Evolutionary conservation across 2,888 invertebrate genomes (phyloP).

Genomic region (Liopterus haemorrhoidalis): DNA sequence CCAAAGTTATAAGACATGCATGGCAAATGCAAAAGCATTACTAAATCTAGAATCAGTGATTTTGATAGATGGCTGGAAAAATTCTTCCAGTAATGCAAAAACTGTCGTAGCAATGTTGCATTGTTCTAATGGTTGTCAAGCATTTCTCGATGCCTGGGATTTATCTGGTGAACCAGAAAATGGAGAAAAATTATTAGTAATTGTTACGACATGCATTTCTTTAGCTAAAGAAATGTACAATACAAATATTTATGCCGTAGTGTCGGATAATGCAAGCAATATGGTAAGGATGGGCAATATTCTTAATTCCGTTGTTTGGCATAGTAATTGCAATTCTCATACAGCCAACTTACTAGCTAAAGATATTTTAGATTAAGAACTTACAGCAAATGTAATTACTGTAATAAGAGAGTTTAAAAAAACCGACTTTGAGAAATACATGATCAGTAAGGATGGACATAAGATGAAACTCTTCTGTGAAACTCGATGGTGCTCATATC

Average conservation of each 20-base stretch:
- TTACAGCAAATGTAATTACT: slow-evolving; percentile 9
- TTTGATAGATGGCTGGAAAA: slow-evolving; percentile 27
- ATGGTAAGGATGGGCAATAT: slow-evolving; percentile 28
- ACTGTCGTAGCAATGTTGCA: slow-evolving; percentile 19
- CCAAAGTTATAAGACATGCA: background rate
- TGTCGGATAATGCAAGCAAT: slow-evolving; percentile 29
- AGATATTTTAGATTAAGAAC: slow-evolving; percentile 21
- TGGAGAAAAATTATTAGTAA: slow-evolving; percentile 18
- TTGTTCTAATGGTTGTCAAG: slow-evolving; percentile 10
- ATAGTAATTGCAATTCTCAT: slow-evolving; percentile 26
- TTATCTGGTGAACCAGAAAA: slow-evolving; percentile 23
- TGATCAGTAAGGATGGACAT: slow-evolving; percentile 19
- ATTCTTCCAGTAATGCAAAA: slow-evolving; percentile 19
- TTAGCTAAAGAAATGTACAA: slow-evolving; percentile 22
- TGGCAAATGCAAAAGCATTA: background rate
- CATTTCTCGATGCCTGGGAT: slow-evolving; percentile 28
- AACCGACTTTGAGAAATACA: slow-evolving; percentile 22
- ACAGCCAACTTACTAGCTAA: slow-evolving; percentile 26
- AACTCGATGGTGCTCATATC: slow-evolving; percentile 16
- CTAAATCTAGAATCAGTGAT: slow-evolving; percentile 11
- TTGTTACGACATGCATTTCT: slow-evolving; percentile 17
- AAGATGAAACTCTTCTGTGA: slow-evolving; percentile 20
- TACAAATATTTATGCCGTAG: slow-evolving; percentile 24
- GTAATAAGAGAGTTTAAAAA: slow-evolving; percentile 25
- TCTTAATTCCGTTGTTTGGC: slow-evolving; percentile 21